phyloP scores from a whole-genome alignment of 2,888 invertebrate species.

The Eristalis intricaria region DNA sequence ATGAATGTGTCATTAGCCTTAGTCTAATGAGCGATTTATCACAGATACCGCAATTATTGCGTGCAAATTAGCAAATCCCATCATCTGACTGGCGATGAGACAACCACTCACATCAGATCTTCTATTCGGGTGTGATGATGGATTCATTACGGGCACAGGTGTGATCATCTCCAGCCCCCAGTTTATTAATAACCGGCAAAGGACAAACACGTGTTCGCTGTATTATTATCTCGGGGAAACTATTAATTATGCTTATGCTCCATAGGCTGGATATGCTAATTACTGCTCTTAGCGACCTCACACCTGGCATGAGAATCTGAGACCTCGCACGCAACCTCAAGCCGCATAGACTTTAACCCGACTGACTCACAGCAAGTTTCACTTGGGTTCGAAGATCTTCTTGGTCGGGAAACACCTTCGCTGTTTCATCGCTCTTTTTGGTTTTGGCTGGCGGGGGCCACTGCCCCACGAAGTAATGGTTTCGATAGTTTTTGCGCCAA shows the following conservation, averaged over 20 bases:
- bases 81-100: background rate
- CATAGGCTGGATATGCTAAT: background rate
- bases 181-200: background rate
- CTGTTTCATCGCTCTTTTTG: background rate
- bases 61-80: background rate
- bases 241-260: background rate
- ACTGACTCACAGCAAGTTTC: background rate
- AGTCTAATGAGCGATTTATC: background rate
- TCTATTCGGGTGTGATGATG: background rate
- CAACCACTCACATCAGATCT: background rate
- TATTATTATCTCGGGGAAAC: background rate
- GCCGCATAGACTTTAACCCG: background rate
- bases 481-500: background rate
- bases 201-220: background rate
- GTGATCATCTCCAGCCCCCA: background rate
- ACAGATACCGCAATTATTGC: background rate
- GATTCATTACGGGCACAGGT: background rate
- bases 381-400: background rate
- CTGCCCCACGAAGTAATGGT: too few species aligned
- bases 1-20: background rate
- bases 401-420: background rate
- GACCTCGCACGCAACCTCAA: background rate
- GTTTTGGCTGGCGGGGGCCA: background rate
- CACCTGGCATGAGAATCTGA: background rate
- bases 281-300: background rate